Percentiles rank a stretch among this genome's conserved stretches.
phyloP scores from a whole-genome alignment of 2,888 invertebrate species.

The Chaitophorus viminalis region DNA sequence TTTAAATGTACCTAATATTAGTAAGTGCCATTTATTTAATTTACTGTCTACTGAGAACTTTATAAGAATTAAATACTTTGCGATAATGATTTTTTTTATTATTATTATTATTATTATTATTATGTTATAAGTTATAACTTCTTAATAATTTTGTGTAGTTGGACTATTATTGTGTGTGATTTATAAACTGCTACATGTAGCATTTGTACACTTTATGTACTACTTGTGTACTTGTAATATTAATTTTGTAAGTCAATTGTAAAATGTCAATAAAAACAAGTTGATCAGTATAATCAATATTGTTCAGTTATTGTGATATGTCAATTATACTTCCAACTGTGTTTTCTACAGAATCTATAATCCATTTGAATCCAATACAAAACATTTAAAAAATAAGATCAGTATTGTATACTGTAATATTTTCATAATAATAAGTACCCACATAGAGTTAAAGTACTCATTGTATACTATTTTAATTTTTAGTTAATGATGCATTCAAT shows the following conservation, averaged over 20 bases:
- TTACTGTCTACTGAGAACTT: background rate
- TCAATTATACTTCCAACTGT: no score
- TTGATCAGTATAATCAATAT: constrained; percentile 12
- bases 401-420: no score
- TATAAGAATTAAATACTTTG: constrained; percentile 5
- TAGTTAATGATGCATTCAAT: no score
- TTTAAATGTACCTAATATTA: constrained; percentile 33
- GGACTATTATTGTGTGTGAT: constrained; percentile 18
- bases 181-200: background rate
- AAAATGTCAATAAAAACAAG: constrained; percentile 56
- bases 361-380: no score
- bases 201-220: background rate
- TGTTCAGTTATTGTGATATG: background rate
- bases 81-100: background rate
- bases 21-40: constrained; percentile 53
- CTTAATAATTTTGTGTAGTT: constrained; percentile 4
- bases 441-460: no score
- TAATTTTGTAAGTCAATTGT: constrained; percentile 49
- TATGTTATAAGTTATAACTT: constrained; percentile 33
- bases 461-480: no score
- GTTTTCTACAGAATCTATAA: background rate
- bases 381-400: no score
- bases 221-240: constrained; percentile 23
- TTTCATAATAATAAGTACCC: no score
- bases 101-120: background rate